These are phyloP conservation scores for Bothrops jararaca DNA, from an alignment of 2,113 vertebrate species.

Conservation along the genomic window DNA sequence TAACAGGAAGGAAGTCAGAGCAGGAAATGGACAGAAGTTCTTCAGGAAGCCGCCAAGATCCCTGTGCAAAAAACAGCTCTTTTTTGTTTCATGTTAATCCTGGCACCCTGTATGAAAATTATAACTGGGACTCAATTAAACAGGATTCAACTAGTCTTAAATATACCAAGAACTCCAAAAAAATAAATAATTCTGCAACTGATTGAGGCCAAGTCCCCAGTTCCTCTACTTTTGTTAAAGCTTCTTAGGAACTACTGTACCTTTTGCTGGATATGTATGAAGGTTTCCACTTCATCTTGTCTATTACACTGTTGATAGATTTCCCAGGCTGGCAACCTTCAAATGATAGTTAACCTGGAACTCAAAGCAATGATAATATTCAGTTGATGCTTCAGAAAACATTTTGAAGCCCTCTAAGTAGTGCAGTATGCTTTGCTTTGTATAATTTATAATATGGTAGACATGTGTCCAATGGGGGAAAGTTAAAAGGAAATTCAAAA, in stretches of 20 bases:
- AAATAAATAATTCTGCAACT: background rate
- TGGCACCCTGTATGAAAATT: background rate
- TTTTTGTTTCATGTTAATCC: background rate
- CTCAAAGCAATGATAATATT: constrained; percentile 45
- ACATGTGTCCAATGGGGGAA: constrained; percentile 57
- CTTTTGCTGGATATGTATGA: background rate
- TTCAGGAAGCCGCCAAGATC: background rate
- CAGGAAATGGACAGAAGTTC: background rate
- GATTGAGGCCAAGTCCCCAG: background rate
- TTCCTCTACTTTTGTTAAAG: background rate
- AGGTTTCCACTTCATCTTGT: constrained; percentile 26
- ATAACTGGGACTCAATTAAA: background rate
- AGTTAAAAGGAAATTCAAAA: constrained; percentile 62
- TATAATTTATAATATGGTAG: constrained; percentile 60
- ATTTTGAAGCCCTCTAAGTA: constrained; percentile 30
- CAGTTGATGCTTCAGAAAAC: constrained; percentile 54
- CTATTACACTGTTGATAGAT: constrained; percentile 1
- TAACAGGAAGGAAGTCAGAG: background rate
- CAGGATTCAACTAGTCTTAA: background rate
- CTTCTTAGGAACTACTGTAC: background rate
- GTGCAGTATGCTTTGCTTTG: constrained; percentile 50
- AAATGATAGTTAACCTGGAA: background rate
- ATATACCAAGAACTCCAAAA: background rate
- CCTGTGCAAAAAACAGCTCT: background rate
- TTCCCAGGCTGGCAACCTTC: constrained; percentile 18